Evolutionary conservation across 1,140 invertebrate species (phyloP), one percentile per base, ranked within the genome.

Genomic region (Lordiphosa collinella): DNA sequence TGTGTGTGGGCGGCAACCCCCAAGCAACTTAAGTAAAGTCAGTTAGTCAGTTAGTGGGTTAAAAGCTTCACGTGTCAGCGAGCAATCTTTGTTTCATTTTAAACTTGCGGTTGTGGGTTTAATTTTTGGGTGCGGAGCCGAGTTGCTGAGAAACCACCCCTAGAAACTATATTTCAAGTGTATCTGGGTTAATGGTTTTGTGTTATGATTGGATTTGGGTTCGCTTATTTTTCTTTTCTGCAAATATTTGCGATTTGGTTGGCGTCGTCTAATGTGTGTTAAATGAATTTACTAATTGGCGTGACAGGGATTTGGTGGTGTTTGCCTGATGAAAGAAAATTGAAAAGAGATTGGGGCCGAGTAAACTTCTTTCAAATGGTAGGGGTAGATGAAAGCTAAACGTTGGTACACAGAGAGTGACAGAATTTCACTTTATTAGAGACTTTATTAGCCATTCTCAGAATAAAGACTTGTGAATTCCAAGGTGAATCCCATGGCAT

Each of bases 131-230:
- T 55, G 69, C 61, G 70, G 69, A 22, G 18, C 14, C 1, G 1
- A 2, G 3, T 16, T 59, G 35, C 13, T 38, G 25, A 35, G 36
- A 32, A 47, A 14, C 32, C 31, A 50, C 25, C 43, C 44, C 12
- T 16, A 35, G 56, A 50, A 54, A 51, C 41, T 52, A 59, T 46
- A 35, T 40, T 58, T 43, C 46, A 58, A 37, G 48, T 22, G 14
- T 51, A 73, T 67, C 51, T 73, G 69, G 70, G 69, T 73, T 73
- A 73, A 73, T 73, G 70, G 69, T 46, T 73, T 72, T 40, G 51
- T 22, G 47, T 53, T 61, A 59, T 66, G 68, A 73, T 73, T 73
- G 61, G 59, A 53, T 63, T 55, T 71, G 3, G 54, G 18, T 22
- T 22, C 18, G n/a, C 18, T 22, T 22, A 41, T 46, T 43, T 73